These are phyloP conservation scores for Linepithema humile DNA, from an alignment of 1,140 invertebrate species.

Conservation along the genomic window DNA sequence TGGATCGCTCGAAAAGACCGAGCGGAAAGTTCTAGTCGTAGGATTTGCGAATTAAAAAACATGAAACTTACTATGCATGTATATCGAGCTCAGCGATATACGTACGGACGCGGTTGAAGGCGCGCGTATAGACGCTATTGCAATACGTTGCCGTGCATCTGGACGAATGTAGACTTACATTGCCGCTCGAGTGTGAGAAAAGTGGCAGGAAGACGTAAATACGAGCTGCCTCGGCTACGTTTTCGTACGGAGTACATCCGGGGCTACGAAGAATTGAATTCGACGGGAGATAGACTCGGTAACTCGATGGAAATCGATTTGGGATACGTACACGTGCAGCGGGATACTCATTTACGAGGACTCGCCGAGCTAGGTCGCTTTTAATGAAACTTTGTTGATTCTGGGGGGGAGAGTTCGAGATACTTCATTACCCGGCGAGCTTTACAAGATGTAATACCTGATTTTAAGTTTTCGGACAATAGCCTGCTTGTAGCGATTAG, in stretches of 20 bases:
- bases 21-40: neutral
- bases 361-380: conserved; percentile 52
- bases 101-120: neutral
- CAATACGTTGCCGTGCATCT: neutral
- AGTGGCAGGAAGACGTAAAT: conserved; percentile 34
- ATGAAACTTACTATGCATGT: neutral
- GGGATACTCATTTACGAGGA: conserved; percentile 58
- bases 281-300: conserved; percentile 58
- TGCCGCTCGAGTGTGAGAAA: conserved; percentile 2
- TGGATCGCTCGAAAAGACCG: too few species aligned
- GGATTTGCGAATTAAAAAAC: neutral
- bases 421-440: conserved; percentile 59
- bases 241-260: neutral
- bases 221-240: conserved; percentile 21
- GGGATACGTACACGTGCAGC: conserved; percentile 45
- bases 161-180: conserved; percentile 28
- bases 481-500: conserved; percentile 30
- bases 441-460: conserved; percentile 53
- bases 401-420: conserved; percentile 35
- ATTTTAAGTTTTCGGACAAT: conserved; percentile 57
- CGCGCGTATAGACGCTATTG: conserved; percentile 10
- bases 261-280: conserved; percentile 58
- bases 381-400: conserved; percentile 73
- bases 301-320: conserved; percentile 65
- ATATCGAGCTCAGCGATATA: neutral